These are phyloP conservation scores for Neodon shergylaensis DNA, from an alignment of 2,113 vertebrate species.

Conservation along the genomic window DNA sequence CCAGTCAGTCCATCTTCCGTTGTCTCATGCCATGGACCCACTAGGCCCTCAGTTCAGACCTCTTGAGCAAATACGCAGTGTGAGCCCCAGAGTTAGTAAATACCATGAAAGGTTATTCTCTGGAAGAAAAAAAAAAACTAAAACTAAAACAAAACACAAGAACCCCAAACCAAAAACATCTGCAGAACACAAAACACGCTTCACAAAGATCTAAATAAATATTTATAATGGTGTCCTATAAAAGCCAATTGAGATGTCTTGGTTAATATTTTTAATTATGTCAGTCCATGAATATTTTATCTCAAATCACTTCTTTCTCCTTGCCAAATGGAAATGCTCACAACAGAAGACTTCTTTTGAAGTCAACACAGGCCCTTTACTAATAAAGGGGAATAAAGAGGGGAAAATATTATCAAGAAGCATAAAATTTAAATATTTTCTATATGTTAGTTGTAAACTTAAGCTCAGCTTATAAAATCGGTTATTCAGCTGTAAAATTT, in stretches of 20 bases:
- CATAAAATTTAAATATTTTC: constrained; percentile 31
- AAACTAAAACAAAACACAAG: too few species aligned
- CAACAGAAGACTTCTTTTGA: constrained; percentile 64
- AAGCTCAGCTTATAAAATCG: constrained; percentile 33
- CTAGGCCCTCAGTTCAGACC: not conserved
- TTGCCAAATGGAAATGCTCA: constrained; percentile 70
- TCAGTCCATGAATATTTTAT: constrained; percentile 78
- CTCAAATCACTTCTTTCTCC: constrained; percentile 76
- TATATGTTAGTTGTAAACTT: not conserved
- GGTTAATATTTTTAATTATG: constrained; percentile 80
- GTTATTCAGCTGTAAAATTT: constrained; percentile 16
- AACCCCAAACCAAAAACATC: not conserved
- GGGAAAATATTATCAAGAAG: constrained; percentile 14
- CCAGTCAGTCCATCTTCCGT: accelerated
- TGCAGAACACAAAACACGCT: not conserved
- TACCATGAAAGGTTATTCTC: not conserved
- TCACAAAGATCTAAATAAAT: constrained; percentile 73
- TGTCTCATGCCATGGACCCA: not conserved
- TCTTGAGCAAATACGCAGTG: not conserved
- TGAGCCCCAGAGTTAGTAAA: not conserved
- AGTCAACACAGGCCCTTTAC: constrained; percentile 65
- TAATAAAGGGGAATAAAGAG: constrained; percentile 37
- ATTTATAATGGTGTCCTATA: constrained; percentile 69
- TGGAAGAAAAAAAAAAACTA: not conserved
- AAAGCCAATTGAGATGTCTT: constrained; percentile 73